Percentiles rank a stretch among this genome's conserved stretches.
These are phyloP conservation scores for Bimastos eiseni DNA, from an alignment of 2,888 invertebrate genomes.

Conservation along the genomic window DNA sequence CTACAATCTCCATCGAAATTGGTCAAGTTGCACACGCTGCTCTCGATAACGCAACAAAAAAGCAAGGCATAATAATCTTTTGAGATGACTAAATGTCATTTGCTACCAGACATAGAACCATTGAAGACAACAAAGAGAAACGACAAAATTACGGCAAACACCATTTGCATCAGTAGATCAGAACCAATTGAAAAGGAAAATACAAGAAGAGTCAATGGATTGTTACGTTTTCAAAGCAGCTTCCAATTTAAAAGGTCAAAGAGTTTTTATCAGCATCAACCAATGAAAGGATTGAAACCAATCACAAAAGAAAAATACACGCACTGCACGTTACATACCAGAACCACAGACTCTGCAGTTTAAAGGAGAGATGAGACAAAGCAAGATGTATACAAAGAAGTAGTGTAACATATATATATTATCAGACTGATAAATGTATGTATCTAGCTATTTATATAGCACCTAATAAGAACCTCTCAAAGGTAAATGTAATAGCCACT, in stretches of 20 bases:
- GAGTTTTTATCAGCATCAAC: not conserved
- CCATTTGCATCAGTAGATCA: not conserved
- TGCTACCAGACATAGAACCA: not conserved
- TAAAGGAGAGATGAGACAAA: not conserved
- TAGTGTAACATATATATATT: no score
- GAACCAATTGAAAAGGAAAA: not conserved
- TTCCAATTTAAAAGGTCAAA: not conserved
- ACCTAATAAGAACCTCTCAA: no score
- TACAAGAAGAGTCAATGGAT: not conserved
- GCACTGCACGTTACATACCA: not conserved
- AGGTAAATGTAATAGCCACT: no score
- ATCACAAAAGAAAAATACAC: not conserved
- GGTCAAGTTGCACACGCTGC: not conserved
- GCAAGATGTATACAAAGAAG: not conserved
- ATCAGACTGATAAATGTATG: no score
- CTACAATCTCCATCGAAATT: not conserved
- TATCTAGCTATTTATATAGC: no score
- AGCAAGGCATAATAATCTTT: not conserved
- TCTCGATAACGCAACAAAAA: not conserved
- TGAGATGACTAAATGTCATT: not conserved
- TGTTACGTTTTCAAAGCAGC: not conserved
- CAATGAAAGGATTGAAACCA: not conserved
- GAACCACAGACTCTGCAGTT: not conserved
- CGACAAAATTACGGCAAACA: not conserved
- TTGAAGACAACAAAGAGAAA: not conserved